Conservation (phyloP, 2,888 invertebrate genomes). For the Rapana venosa region DNA sequence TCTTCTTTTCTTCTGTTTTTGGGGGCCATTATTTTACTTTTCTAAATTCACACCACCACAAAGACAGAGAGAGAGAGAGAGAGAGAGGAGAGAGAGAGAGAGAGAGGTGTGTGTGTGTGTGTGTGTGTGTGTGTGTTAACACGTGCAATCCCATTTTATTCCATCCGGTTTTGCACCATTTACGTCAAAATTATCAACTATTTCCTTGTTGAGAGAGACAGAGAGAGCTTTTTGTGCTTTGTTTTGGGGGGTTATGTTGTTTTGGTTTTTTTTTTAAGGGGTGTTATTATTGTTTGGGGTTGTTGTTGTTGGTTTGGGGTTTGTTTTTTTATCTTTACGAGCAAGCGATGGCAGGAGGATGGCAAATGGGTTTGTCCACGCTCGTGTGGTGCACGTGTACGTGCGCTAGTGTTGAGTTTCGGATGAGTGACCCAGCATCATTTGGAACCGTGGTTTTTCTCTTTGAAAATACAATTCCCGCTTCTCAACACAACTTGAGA, state of each 20-base stretch:
- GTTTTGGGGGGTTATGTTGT: no score
- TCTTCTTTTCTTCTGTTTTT: background rate
- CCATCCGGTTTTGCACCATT: no score
- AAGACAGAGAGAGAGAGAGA: background rate
- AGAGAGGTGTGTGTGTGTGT: no score
- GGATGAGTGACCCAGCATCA: conserved; percentile 4
- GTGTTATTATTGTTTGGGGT: no score
- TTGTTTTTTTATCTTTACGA: no score
- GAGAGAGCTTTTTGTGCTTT: background rate
- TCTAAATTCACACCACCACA: no score
- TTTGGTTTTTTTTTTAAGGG: no score
- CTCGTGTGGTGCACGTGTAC: background rate
- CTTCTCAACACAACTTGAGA: background rate
- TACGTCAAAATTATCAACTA: no score
- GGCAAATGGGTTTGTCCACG: background rate
- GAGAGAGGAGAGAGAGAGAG: background rate
- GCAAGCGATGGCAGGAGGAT: no score
- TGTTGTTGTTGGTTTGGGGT: no score
- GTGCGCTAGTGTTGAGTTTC: background rate
- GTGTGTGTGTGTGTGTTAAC: background rate
- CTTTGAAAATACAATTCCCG: no score
- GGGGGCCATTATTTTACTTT: background rate
- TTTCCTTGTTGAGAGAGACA: background rate
- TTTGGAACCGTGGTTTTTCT: background rate
- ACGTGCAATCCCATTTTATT: background rate